A percentile compares a stretch with the other conserved stretches of the same genome.
Conservation (phyloP, 2,113 vertebrate genomes). For the Hydropotes inermis region DNA sequence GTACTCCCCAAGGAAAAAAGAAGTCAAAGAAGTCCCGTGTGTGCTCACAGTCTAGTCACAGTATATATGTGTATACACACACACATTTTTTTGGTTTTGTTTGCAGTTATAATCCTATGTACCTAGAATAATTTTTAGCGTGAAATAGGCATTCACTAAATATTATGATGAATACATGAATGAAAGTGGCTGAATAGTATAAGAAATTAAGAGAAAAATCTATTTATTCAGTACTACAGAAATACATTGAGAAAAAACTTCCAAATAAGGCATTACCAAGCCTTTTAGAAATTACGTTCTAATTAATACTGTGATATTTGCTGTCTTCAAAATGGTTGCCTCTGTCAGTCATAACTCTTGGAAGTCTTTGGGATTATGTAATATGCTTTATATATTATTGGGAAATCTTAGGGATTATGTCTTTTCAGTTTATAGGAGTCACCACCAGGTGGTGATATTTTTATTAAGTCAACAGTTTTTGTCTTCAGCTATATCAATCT, state of each 20-base stretch:
- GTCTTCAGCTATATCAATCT: not conserved
- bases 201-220: constrained; percentile 8
- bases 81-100: not conserved
- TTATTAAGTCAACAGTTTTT: constrained; percentile 25
- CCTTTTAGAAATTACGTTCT: not conserved
- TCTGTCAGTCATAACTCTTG: not conserved
- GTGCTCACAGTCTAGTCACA: not conserved
- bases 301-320: not conserved
- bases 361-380: not conserved
- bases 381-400: not conserved
- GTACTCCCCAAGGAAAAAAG: not conserved
- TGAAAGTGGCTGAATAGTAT: not conserved
- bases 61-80: not conserved
- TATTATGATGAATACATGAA: not conserved
- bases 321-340: not conserved
- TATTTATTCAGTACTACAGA: not conserved
- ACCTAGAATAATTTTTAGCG: not conserved
- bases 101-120: not conserved
- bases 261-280: not conserved
- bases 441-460: constrained; percentile 60
- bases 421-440: constrained; percentile 24
- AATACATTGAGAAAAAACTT: not conserved
- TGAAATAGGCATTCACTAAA: not conserved
- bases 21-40: not conserved
- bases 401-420: not conserved